A percentile compares a stretch with the other conserved stretches of the same genome.
Evolutionary conservation across 2,113 vertebrate genomes (phyloP).

Genomic region (Vidua chalybeata): DNA sequence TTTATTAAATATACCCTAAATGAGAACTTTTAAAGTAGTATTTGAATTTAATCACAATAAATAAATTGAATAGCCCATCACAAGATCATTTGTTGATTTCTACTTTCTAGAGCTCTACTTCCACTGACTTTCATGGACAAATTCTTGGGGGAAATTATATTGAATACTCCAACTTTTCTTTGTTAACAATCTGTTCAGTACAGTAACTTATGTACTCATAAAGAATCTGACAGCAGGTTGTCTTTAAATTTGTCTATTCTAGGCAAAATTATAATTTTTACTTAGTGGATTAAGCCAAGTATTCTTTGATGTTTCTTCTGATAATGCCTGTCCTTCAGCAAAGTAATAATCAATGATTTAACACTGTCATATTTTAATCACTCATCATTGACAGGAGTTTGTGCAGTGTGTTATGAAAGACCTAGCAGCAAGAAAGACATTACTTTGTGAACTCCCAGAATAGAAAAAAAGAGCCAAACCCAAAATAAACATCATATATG

Average conservation of each 20-base stretch:
- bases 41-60: not conserved
- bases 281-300: not conserved
- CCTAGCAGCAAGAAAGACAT: slow-evolving; percentile 74
- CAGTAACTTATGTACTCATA: not conserved
- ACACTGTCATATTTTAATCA: not conserved
- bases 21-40: not conserved
- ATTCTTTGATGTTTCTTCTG: not conserved
- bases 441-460: slow-evolving; percentile 69
- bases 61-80: not conserved
- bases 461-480: not conserved
- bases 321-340: not conserved
- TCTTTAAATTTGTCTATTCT: not conserved
- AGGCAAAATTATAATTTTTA: not conserved
- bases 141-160: not conserved
- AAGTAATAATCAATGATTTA: not conserved
- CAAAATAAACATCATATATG: slow-evolving; percentile 49
- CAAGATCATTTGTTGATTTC: not conserved
- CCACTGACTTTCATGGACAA: not conserved
- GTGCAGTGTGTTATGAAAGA: slow-evolving; percentile 33
- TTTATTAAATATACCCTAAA: not conserved
- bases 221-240: not conserved
- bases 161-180: not conserved
- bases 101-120: not conserved
- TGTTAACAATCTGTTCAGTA: not conserved
- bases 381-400: not conserved